Evolutionary conservation across 2,113 vertebrate species (phyloP).

Genomic region (Lonchura striata): DNA sequence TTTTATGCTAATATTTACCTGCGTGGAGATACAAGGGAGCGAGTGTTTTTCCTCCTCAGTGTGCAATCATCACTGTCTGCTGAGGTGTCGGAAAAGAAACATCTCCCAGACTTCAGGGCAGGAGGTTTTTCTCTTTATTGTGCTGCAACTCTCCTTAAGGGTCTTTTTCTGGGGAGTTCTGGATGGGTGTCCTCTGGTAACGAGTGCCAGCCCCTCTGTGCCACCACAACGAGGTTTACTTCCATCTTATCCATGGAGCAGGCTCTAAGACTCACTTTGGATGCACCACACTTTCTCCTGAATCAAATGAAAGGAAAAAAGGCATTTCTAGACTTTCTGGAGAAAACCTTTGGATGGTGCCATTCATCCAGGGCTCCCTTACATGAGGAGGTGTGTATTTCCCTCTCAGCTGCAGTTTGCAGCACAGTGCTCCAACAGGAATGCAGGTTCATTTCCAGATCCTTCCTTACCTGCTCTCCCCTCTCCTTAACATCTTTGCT

Average conservation of each 20-base stretch:
- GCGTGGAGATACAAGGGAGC: background rate
- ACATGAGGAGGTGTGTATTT: fast-evolving
- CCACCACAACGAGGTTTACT: fast-evolving
- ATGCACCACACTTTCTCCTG: fast-evolving
- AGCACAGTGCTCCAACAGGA: background rate
- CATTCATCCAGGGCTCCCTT: background rate
- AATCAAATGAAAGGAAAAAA: background rate
- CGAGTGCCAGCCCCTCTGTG: background rate
- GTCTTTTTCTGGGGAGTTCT: background rate
- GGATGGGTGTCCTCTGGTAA: background rate
- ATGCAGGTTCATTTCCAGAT: background rate
- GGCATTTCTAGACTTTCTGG: background rate
- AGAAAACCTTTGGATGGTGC: fast-evolving
- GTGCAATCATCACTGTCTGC: background rate
- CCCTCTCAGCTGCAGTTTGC: background rate
- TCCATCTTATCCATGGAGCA: background rate
- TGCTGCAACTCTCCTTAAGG: background rate
- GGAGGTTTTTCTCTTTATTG: background rate
- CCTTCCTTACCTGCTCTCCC: background rate
- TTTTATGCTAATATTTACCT: background rate
- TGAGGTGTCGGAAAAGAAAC: background rate
- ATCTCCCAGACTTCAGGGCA: background rate
- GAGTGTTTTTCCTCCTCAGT: background rate
- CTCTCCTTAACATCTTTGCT: background rate
- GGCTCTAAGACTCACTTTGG: background rate